Base-by-base conservation (phyloP, 2,888 invertebrate species). In the Parnassius glacialis region DNA sequence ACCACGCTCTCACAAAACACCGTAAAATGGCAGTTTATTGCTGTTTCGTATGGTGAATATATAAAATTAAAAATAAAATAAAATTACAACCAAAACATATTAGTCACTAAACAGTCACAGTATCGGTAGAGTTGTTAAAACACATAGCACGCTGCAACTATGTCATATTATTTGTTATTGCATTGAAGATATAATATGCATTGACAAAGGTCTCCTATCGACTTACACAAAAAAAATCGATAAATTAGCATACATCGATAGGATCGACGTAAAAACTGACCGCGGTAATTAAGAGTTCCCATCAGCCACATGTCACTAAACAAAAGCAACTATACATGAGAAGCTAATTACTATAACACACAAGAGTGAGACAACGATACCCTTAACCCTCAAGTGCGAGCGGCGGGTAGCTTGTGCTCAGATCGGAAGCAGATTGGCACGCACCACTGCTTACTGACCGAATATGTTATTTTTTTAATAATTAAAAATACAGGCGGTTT, bases 381-480 rank as follows among this genome's bases (percentile, higher is more conserved):
- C 45, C 2, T 9, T 10, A 56, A 58, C n/a, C 45, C 10, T 43
- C 43, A 47, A 67, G 74, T 67, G 48, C 5, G 68, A 66, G 70
- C 41, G 74, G 85, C 62, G 53, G 80, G 70, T 80, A 82, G 3
- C 64, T 68, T 65, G 61, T 58, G 62, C 64, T 56, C 70, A 85
- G 89, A 90, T 90, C 85, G 90, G 90, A 90, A 90, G 80, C 83
- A 76, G 90, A 90, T 90, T 88, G 85, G 78, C 74, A 85, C 84
- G 89, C 88, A 75, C 85, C 85, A 90, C 82, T 85, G 90, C 86
- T 67, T 75, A 73, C 81, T 78, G 82, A 74, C 85, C 88, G 84
- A 90, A 89, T 88, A 81, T 82, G 70, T 75, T 78, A n/a, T 61
- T 45, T 80, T 84, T 84, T 82, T 83, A 82, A 84, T 89, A 89